Conservation (phyloP, 2,888 invertebrate genomes). For the Drosophila anomelani region DNA sequence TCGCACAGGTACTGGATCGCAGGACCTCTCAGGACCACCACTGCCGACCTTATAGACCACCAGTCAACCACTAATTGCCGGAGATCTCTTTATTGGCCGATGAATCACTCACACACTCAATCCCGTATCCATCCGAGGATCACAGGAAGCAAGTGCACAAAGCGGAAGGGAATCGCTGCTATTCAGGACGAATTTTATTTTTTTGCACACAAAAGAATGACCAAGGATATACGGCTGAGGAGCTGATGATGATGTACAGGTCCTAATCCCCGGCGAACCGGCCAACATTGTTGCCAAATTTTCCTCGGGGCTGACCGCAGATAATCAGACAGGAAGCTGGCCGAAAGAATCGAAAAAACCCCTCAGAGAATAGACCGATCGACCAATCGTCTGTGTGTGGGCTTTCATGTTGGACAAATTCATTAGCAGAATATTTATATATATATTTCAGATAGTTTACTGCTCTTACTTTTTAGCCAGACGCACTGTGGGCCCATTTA, state of each 20-base stretch:
- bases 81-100: conserved; percentile 71
- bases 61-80: conserved; percentile 66
- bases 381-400: conserved; percentile 44
- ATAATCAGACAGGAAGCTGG: conserved; percentile 72
- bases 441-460: not conserved
- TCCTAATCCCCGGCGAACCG: conserved; percentile 45
- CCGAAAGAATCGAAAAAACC: conserved; percentile 17
- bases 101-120: conserved; percentile 42
- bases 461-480: not conserved
- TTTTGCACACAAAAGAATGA: conserved; percentile 54
- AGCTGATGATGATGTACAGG: conserved; percentile 49
- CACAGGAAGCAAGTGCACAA: conserved; percentile 64
- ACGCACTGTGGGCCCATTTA: conserved; percentile 32
- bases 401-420: conserved; percentile 59
- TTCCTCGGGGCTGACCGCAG: conserved; percentile 69
- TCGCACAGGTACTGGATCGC: conserved; percentile 59
- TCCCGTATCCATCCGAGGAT: conserved; percentile 39
- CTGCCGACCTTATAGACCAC: conserved; percentile 38
- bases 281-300: conserved; percentile 71
- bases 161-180: conserved; percentile 43
- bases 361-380: conserved; percentile 21
- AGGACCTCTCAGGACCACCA: conserved; percentile 13
- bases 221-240: conserved; percentile 68
- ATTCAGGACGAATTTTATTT: conserved; percentile 18
- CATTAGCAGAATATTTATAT: conserved; percentile 55